These are phyloP conservation scores for Hyperopisus bebe DNA, from an alignment of 2,113 vertebrate genomes.

Conservation along the genomic window DNA sequence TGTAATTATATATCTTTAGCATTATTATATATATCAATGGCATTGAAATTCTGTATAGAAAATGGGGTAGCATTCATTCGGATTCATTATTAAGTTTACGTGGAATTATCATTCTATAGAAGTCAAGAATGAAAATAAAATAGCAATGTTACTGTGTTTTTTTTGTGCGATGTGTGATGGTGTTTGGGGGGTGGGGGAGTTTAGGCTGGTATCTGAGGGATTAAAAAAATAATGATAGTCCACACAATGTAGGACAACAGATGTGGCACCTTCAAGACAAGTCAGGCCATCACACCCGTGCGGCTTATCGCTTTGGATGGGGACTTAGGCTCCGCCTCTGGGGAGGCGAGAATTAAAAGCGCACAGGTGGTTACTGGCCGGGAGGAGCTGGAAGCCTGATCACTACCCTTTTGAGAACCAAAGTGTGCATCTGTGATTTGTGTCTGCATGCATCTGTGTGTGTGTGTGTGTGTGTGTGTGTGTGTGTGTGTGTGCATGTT, in stretches of 20 bases:
- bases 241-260: not conserved
- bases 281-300: not conserved
- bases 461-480: not conserved
- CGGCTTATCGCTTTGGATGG: not conserved
- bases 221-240: not conserved
- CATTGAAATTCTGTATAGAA: not conserved
- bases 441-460: not conserved
- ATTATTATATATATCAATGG: not conserved
- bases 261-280: not conserved
- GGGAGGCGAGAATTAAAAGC: slow-evolving; percentile 26
- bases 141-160: not conserved
- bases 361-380: slow-evolving; percentile 14
- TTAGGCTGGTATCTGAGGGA: not conserved
- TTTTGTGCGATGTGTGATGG: not conserved
- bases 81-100: not conserved
- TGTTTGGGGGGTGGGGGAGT: not conserved
- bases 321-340: not conserved
- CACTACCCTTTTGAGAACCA: not conserved
- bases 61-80: not conserved
- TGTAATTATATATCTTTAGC: not conserved
- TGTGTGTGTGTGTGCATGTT: not conserved
- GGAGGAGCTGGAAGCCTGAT: not conserved
- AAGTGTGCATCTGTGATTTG: not conserved
- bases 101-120: not conserved
- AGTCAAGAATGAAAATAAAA: not conserved